Conservation (phyloP, 2,888 invertebrate species). For the Clistopyga incitator region DNA sequence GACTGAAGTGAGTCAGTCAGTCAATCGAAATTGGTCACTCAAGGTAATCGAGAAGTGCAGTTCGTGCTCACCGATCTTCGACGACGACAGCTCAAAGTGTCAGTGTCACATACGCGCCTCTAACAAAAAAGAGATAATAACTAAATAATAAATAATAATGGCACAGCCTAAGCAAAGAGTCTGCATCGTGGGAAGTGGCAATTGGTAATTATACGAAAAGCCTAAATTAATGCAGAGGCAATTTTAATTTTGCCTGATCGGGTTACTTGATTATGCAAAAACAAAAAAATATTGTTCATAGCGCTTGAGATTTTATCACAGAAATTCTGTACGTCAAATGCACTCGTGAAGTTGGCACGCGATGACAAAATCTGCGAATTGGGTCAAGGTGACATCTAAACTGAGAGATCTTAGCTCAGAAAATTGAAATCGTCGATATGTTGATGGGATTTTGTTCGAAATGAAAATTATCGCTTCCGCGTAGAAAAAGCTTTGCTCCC, state of each 20-base stretch:
- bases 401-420: not conserved
- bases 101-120: slow-evolving; percentile 37
- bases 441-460: not conserved
- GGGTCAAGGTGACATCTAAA: slow-evolving; percentile 62
- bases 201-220: slow-evolving; percentile 83
- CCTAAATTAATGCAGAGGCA: slow-evolving; percentile 7
- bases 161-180: slow-evolving; percentile 83
- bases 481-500: no score
- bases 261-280: slow-evolving; percentile 4
- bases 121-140: slow-evolving; percentile 19
- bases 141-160: slow-evolving; percentile 63
- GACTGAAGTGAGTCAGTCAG: slow-evolving; percentile 75
- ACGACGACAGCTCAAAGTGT: slow-evolving; percentile 30
- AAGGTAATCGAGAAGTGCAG: slow-evolving; percentile 41
- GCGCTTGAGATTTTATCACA: not conserved
- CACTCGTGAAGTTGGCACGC: slow-evolving; percentile 55
- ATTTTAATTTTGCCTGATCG: not conserved
- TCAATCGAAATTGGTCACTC: slow-evolving; percentile 70
- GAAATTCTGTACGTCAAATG: not conserved
- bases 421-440: not conserved
- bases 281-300: slow-evolving; percentile 5
- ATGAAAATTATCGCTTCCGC: not conserved
- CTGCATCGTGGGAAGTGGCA: slow-evolving; percentile 86
- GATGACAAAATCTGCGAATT: slow-evolving; percentile 17
- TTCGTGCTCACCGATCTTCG: slow-evolving; percentile 1